Evolutionary conservation across 2,888 invertebrate species (phyloP), one percentile per base, ranked within the genome.

Genomic region (Caenorhabditis sp.): DNA sequence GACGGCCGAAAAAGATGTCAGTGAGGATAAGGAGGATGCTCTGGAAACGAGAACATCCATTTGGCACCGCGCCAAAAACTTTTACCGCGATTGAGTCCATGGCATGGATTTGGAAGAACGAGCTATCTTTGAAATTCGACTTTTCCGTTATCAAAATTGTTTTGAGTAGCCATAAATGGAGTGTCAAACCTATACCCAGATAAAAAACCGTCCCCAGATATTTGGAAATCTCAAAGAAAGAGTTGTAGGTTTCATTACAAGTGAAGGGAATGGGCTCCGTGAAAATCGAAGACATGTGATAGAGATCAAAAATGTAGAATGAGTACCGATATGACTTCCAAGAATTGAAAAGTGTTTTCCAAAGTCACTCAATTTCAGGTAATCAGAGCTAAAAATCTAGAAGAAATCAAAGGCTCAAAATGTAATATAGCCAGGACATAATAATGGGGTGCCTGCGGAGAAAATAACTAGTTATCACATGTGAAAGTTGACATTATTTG

Each of bases 1-100:
- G 63, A 24, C 77, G 77, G 8, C 1, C 8, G 70, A 63, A 70
- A 22, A 31, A 35, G 5, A 64, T 12, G 16, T 56, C 28, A 7
- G 16, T 4, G 2, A 49, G 24, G 26, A 44, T 44, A n/a, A 56
- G 4, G n/a, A 58, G 51, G n/a, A 44, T 8, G 12, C 56, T 58
- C 44, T 69, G 69, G 16, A 69, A 56, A 47, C 6, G n/a, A 12
- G 14, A 41, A 2, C 38, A 41, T 14, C 38, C 38, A 41, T n/a
- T n/a, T n/a, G n/a, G n/a, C n/a, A n/a, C n/a, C n/a, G n/a, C n/a
- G n/a, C n/a, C 16, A 44, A 1, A 7, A 44, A 10, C 14, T 44
- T 16, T 2, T 44, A 47, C 47, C 47, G 47, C 47, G 7, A 47
- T 47, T 5, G 47, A 72, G 14, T 59, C 72, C 22, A 24, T 12